A percentile compares a stretch with the other conserved stretches of the same genome.
Evolutionary conservation across 2,888 invertebrate genomes (phyloP).

Genomic region (Athetis lepigone): DNA sequence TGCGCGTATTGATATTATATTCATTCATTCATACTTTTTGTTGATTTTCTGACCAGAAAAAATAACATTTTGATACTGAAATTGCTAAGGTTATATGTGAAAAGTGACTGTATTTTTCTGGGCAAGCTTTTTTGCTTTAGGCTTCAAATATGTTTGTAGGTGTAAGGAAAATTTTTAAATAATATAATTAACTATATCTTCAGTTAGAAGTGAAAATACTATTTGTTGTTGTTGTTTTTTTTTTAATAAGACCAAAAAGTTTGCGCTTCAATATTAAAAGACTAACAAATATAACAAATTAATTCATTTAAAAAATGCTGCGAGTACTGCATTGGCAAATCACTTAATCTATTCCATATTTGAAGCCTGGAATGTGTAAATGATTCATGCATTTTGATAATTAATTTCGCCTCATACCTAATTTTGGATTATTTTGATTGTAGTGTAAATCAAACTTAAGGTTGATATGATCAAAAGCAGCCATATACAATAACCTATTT

Average conservation of each 20-base stretch:
- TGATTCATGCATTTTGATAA: conserved; percentile 44
- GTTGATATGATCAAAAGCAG: conserved; percentile 42
- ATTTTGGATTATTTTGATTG: conserved; percentile 18
- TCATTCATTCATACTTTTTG: conserved; percentile 52
- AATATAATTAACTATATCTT: no score
- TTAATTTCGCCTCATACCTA: conserved; percentile 32
- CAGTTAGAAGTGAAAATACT: no score
- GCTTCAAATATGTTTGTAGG: conserved; percentile 45
- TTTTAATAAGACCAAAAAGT: background rate
- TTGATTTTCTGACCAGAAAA: conserved; percentile 34
- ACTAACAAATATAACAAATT: background rate
- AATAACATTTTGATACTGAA: background rate
- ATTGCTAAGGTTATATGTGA: background rate
- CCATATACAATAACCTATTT: no score
- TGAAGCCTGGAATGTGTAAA: conserved; percentile 49
- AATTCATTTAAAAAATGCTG: conserved; percentile 4
- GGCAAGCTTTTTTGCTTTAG: conserved; percentile 30
- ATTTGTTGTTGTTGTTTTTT: no score
- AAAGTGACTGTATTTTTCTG: conserved; percentile 29
- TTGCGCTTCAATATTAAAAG: background rate
- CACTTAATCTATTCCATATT: conserved; percentile 30
- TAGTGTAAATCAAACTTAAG: conserved; percentile 32
- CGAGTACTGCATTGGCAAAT: conserved; percentile 6
- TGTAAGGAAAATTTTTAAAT: no score
- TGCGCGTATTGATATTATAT: conserved; percentile 38